These are phyloP conservation scores for Gymnogyps californianus DNA, from an alignment of 2,113 vertebrate species.

Conservation along the genomic window DNA sequence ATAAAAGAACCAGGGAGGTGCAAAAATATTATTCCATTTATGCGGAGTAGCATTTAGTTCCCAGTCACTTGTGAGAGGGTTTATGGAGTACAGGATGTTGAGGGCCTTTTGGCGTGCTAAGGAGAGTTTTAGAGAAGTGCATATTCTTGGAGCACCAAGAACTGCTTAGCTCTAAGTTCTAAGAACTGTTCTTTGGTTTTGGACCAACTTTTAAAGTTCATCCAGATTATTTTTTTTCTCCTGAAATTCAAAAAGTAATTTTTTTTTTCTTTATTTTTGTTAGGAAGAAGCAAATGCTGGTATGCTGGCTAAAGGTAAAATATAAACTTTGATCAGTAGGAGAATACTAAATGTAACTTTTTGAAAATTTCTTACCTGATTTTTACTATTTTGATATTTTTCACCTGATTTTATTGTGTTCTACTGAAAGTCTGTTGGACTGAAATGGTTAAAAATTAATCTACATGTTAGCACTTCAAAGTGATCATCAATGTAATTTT, in stretches of 20 bases:
- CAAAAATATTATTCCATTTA: background rate
- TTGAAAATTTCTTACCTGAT: background rate
- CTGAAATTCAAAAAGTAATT: background rate
- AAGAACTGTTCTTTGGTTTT: background rate
- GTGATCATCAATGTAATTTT: background rate
- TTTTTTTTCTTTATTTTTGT: background rate
- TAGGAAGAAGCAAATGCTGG: slow-evolving; percentile 75
- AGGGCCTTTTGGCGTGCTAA: background rate
- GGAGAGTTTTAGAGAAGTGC: background rate
- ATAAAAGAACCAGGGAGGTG: background rate
- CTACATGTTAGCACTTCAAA: background rate
- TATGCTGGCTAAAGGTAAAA: slow-evolving; percentile 86
- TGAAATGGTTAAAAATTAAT: background rate
- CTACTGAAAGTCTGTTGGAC: background rate
- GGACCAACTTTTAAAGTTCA: background rate
- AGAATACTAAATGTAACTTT: background rate
- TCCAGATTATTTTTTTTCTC: background rate
- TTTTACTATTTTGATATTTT: background rate
- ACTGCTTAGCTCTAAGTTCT: background rate
- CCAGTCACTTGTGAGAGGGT: background rate
- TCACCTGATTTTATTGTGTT: background rate
- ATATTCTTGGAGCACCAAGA: background rate
- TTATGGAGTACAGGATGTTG: background rate
- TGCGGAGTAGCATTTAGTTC: background rate
- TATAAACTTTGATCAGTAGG: background rate